Evolutionary conservation across 1,140 invertebrate species (phyloP), one percentile per base, ranked within the genome.

Genomic region (Procambarus virginalis): DNA sequence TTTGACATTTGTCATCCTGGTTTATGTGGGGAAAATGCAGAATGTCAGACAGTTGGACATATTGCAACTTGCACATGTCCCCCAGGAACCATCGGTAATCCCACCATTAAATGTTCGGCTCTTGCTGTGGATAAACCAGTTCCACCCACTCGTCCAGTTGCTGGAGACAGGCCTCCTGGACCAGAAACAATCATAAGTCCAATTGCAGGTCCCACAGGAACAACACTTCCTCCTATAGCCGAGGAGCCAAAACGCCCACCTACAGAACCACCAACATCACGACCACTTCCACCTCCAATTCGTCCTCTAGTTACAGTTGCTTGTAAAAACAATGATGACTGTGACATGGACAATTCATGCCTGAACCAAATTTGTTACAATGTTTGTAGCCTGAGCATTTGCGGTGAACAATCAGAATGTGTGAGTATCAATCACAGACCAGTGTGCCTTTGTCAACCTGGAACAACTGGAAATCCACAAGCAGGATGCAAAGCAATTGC

Each of bases 21-120:
- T 55, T 97, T 97, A 2, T 98, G 97, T 93, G 97, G 97, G 48
- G 94, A 96, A 22, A 97, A 97, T 86, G 93, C 93, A 34, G 84
- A 93, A 10, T 92, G 92, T 60, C 77, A 83, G 14, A 92, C 90
- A 12, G 77, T 60, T 55, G 81, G 64, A 48, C 86, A 92, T 55
- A 94, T 95, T 8, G 95, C 97, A 1, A 95, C 97, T 91, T 98
- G 97, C 93, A 95, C 96, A 80, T 98, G 97, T 93, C 94, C 95
- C 12, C 95, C 96, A 91, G 97, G 97, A 80, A 97, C 96, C 92
- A 95, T 97, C 91, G 97, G 97, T 55, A 96, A 98, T 94, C 96
- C 97, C 4, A 94, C 97, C 0, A 95, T 96, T 2, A 95, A 96
- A 91, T 98, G 97, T 92, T 94, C 95, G 46, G 95, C 96, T 93